Base-by-base conservation (phyloP, 2,113 vertebrate species). In the Tachuris rubrigastra region DNA sequence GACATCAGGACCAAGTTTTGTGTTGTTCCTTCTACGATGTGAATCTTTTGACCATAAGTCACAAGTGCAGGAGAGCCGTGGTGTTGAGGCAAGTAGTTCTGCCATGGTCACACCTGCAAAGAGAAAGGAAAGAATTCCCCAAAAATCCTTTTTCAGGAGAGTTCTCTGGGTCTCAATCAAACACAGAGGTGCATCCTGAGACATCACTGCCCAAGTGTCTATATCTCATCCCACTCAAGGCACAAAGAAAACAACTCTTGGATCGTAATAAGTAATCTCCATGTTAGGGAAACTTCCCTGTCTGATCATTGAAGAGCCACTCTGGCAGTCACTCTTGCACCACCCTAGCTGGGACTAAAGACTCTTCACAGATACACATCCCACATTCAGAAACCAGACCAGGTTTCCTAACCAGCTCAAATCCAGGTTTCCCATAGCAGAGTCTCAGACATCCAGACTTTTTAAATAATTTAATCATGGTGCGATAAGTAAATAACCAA, bases 51-150 rank as follows among this genome's bases (percentile, higher is more conserved):
- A 35, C 42, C 82, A 47, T 50, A 24, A 50, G 49, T 50, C 49
- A 80, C 3, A 2, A 0, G 5, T 65, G 9, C 17, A 56, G 28
- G 23, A 79, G 13, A 58, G 49, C 13, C 7, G 2, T 16, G 8
- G 16, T 50, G 5, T n/a, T 0, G 0, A 16, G 41, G 22, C 1
- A 10, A 62, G 7, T 77, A 35, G 47, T 66, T 74, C 65, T 81
- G 46, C 30, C 9, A 7, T 30, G 27, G n/a, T 52, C 39, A 14
- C 0, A 2, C 33, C 47, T 53, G 24, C 6, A 8, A 37, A 71
- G 42, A 74, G 25, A 82, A 60, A 15, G 27, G 18, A 72, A 71
- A 67, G 20, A 60, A 53, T n/a, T 82, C 65, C 9, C 15, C 17
- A 21, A 46, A 75, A 91, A 37, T 7, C 1, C 12, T 76, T 76